Evolutionary conservation across 1,140 invertebrate genomes (phyloP), one percentile per base, ranked within the genome.

Genomic region (Drosophila burlai): DNA sequence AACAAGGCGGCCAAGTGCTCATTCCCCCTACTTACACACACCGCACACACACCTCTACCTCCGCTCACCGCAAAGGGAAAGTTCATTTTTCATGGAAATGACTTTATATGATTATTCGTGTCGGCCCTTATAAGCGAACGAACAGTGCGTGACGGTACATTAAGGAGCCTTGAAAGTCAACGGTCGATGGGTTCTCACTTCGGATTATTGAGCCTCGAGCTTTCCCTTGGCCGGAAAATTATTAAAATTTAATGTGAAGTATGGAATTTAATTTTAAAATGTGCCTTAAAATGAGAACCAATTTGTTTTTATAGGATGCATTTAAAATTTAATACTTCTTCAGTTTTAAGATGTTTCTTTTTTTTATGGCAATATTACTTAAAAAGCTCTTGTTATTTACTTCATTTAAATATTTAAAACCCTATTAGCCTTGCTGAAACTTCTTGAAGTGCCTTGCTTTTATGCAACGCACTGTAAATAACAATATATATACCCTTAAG

Each of bases 81-180:
- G 71, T 74, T 74, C 71, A 74, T 74, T 74, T 74, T 74, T 74
- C 55, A 74, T 74, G 54, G 34, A 74, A 74, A 74, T 74, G 68
- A 73, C 71, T 74, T 74, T 61, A 74, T 74, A 74, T 45, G 71
- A 74, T 74, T 74, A 74, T 73, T 59, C 60, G 45, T 73, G 69
- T 38, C 31, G 54, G 65, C 16, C 52, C 52, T 47, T 49, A 59
- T 47, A 36, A 42, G 66, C 54, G 31, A 73, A n/a, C 45, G 68
- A 73, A 73, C 55, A 15, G 55, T 73, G 68, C 71, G 46, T 73
- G 68, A 52, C 71, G 57, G 6, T 2, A 52, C 46, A 52, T 73
- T 61, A 73, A 61, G 68, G 21, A 31, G 52, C 29, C 21, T 60
- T 50, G 29, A 73, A 61, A 52, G 67, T 29, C 55, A 72, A 36